A percentile compares a stretch with the other conserved stretches of the same genome.
Conservation (phyloP, 2,888 invertebrate species). For the Cephus sareptanus region DNA sequence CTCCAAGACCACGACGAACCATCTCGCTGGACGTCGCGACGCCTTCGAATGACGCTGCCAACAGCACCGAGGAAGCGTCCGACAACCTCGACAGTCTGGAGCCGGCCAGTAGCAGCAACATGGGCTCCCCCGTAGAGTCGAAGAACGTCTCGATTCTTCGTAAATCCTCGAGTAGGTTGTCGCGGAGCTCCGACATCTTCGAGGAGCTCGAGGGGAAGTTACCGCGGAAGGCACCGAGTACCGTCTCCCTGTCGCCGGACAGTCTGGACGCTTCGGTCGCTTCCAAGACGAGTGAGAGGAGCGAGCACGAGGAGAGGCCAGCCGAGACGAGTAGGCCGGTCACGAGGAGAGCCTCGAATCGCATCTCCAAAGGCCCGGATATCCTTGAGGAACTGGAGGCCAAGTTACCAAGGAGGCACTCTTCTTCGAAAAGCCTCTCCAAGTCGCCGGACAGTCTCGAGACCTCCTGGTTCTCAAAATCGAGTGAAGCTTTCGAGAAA, state of each 20-base stretch:
- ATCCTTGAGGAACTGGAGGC: constrained; percentile 51
- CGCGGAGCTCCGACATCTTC: constrained; percentile 57
- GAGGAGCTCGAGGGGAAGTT: constrained; percentile 55
- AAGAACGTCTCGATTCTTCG: constrained; percentile 35
- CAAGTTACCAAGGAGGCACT: constrained; percentile 47
- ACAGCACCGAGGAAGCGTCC: constrained; percentile 27
- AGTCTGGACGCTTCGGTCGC: constrained; percentile 50
- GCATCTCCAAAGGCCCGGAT: constrained; percentile 49
- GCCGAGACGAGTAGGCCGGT: constrained; percentile 32
- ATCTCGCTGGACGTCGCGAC: constrained; percentile 23
- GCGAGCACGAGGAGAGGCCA: constrained; percentile 20
- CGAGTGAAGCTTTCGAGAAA: constrained; percentile 55
- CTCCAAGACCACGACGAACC: constrained; percentile 55
- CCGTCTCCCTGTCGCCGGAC: constrained; percentile 57
- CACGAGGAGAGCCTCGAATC: constrained; percentile 42
- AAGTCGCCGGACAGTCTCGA: constrained; percentile 60
- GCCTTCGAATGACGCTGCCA: constrained; percentile 25
- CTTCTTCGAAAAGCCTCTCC: constrained; percentile 43
- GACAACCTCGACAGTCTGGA: constrained; percentile 50
- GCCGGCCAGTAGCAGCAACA: constrained; percentile 25
- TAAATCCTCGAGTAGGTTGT: constrained; percentile 56
- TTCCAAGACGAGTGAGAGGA: constrained; percentile 11
- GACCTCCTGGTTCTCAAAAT: constrained; percentile 54
- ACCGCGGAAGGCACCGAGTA: constrained; percentile 40
- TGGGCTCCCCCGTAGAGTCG: constrained; percentile 38